Evolutionary conservation across 2,113 vertebrate species (phyloP).

Genomic region (Sinosuthora webbiana): DNA sequence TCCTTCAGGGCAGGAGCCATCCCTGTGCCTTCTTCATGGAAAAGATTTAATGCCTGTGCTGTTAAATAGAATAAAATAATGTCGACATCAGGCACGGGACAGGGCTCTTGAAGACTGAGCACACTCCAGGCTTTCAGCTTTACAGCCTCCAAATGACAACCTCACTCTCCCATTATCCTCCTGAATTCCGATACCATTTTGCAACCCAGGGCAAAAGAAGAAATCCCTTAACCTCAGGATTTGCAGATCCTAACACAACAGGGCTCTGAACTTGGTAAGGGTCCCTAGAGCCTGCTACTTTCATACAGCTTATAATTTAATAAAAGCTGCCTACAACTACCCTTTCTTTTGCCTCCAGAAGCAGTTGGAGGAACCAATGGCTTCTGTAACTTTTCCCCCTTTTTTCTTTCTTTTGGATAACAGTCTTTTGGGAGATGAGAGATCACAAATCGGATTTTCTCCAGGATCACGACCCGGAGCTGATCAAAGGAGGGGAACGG

Average conservation of each 20-base stretch:
- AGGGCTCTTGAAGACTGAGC: background rate
- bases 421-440: slow-evolving; percentile 80
- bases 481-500: slow-evolving; percentile 79
- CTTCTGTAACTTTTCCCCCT: background rate
- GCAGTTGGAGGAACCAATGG: background rate
- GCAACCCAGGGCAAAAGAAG: background rate
- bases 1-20: background rate
- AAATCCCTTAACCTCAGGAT: background rate
- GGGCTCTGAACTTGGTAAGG: background rate
- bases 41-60: background rate
- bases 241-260: background rate
- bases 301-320: background rate
- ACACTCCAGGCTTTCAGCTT: background rate
- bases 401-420: background rate
- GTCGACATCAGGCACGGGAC: fast-evolving
- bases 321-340: background rate
- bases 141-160: background rate
- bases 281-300: background rate
- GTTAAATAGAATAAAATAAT: background rate
- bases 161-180: background rate
- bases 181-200: background rate
- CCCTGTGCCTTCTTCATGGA: background rate
- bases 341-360: background rate
- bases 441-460: slow-evolving; percentile 75
- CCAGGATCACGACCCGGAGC: slow-evolving; percentile 77